A percentile compares a stretch with the other conserved stretches of the same genome.
These are phyloP conservation scores for Oncorhynchus gorbuscha DNA, from an alignment of 2,113 vertebrate genomes.

Conservation along the genomic window DNA sequence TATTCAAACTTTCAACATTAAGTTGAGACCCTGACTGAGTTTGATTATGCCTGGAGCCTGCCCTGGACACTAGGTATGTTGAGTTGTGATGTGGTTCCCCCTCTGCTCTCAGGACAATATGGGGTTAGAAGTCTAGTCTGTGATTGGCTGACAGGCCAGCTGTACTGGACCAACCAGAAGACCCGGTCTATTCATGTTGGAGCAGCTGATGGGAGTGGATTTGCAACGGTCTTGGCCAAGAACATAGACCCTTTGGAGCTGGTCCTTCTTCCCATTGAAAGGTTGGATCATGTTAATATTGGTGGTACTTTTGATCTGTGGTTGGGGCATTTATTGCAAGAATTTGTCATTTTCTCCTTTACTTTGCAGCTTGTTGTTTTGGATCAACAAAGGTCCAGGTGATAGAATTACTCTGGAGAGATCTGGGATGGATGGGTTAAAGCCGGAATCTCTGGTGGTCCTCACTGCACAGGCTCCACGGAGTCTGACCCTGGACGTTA, in stretches of 20 bases:
- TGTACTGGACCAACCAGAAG: conserved; percentile 84
- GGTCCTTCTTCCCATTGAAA: conserved; percentile 77
- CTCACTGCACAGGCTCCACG: conserved; percentile 78
- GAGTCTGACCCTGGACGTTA: conserved; percentile 78
- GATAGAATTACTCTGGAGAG: conserved; percentile 74
- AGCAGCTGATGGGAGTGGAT: conserved; percentile 74
- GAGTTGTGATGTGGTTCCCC: not conserved
- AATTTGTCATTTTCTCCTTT: not conserved
- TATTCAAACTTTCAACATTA: no score
- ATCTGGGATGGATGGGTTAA: conserved; percentile 86
- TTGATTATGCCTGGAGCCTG: no score
- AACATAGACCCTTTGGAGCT: conserved; percentile 79
- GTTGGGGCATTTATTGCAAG: not conserved
- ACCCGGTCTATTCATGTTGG: conserved; percentile 75
- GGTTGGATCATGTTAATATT: conserved; percentile 56
- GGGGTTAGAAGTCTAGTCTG: conserved; percentile 80
- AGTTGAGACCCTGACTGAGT: no score
- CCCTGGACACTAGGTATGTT: no score
- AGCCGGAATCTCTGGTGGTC: conserved; percentile 65
- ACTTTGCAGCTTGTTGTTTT: conserved; percentile 79
- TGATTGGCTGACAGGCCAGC: conserved; percentile 86
- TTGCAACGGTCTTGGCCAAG: conserved; percentile 77
- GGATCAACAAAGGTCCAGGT: conserved; percentile 77
- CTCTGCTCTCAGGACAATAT: conserved; percentile 62
- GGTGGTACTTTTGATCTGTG: not conserved